Evolutionary conservation across 2,797 vertebrate species (phyloP).

Genomic region (Eurystomus glaucurus): DNA sequence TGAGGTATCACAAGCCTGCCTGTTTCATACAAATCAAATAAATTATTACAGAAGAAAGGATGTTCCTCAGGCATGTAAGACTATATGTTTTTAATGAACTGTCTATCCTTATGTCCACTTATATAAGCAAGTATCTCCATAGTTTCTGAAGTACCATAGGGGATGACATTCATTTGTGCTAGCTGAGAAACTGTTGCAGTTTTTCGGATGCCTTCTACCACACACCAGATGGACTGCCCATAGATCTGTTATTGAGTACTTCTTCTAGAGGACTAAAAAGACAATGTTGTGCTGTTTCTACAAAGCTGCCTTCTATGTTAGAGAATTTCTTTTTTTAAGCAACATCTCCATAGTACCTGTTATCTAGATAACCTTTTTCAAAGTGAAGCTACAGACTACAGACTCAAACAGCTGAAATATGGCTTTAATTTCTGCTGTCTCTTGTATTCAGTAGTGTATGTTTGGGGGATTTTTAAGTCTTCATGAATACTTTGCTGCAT

Average conservation of each 20-base stretch:
- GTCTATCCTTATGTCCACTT: neutral
- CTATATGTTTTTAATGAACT: neutral
- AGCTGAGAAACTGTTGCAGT: fast-evolving
- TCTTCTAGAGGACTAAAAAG: neutral
- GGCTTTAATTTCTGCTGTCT: neutral
- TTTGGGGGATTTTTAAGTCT: neutral
- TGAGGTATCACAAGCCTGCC: fast-evolving
- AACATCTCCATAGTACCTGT: neutral
- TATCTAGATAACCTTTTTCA: neutral
- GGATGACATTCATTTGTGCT: neutral
- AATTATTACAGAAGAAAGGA: neutral
- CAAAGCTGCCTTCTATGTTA: neutral
- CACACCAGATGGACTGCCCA: fast-evolving
- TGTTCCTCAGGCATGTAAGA: neutral
- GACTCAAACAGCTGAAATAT: neutral
- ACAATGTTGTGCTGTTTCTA: neutral
- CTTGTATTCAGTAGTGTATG: neutral
- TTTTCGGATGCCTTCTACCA: neutral
- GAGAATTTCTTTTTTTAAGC: neutral
- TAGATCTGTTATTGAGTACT: neutral
- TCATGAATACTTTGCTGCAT: neutral
- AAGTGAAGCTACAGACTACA: neutral
- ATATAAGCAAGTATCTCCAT: neutral
- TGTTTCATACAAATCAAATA: neutral
- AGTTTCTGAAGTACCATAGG: neutral